Conservation (phyloP, 1,140 invertebrate species). For the Trissolcus basalis region DNA sequence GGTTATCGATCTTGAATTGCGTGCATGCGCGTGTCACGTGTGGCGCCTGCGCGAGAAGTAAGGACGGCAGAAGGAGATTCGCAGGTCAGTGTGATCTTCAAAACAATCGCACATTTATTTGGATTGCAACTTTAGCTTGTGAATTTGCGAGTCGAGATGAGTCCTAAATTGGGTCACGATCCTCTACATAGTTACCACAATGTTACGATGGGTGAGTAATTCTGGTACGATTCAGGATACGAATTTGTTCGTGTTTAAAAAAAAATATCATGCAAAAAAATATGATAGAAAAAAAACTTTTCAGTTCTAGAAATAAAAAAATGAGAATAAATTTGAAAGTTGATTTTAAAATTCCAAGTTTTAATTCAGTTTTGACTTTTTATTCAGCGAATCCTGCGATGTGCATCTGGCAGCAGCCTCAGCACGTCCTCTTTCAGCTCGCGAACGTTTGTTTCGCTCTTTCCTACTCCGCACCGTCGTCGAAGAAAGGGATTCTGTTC, state of each 20-base stretch:
- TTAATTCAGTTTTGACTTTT: conserved; percentile 17
- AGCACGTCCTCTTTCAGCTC: conserved; percentile 79
- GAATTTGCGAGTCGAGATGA: conserved; percentile 60
- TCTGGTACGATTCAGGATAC: no score
- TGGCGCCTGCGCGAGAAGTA: conserved; percentile 24
- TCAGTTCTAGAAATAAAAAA: no score
- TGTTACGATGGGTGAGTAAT: conserved; percentile 68
- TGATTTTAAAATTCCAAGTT: background rate
- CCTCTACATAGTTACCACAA: conserved; percentile 69
- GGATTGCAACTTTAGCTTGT: conserved; percentile 21
- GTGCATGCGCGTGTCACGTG: conserved; percentile 31
- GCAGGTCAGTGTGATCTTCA: conserved; percentile 24
- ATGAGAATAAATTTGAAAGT: no score
- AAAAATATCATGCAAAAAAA: no score
- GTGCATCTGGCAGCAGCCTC: conserved; percentile 73
- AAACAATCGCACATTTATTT: conserved; percentile 49
- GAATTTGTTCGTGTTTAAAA: no score
- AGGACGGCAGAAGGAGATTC: conserved; percentile 19
- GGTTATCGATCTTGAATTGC: conserved; percentile 39
- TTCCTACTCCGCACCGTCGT: conserved; percentile 86
- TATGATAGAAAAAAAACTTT: no score
- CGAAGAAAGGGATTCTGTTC: conserved; percentile 85
- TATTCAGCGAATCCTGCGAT: conserved; percentile 67
- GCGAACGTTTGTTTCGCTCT: conserved; percentile 86
- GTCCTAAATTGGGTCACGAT: conserved; percentile 71